Percentiles rank a stretch among this genome's conserved stretches.
Evolutionary conservation across 2,888 invertebrate species (phyloP).

Genomic region (Patella pellucida): DNA sequence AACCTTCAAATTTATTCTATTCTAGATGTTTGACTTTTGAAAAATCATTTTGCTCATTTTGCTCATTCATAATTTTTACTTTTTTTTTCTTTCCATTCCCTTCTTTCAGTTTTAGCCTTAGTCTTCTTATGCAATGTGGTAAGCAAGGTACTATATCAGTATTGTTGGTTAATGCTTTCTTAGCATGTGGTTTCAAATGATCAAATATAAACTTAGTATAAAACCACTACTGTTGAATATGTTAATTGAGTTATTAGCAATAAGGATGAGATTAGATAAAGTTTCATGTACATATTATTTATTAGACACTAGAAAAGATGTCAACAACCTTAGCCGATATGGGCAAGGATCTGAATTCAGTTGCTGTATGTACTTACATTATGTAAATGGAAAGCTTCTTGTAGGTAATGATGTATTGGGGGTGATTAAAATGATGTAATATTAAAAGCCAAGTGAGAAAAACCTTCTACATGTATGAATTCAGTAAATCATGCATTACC

Average conservation of each 20-base stretch:
- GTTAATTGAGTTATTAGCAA: not conserved
- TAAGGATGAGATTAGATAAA: not conserved
- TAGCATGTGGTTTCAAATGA: not conserved
- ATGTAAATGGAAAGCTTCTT: not conserved
- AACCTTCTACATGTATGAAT: no score
- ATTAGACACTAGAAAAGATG: not conserved
- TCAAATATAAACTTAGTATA: not conserved
- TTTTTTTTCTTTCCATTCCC: not conserved
- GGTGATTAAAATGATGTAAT: no score
- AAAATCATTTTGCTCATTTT: no score
- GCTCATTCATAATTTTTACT: not conserved
- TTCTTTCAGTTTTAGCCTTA: slow-evolving; percentile 9
- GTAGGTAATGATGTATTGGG: no score
- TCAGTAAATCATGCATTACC: no score
- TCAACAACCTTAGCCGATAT: no score
- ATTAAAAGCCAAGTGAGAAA: no score
- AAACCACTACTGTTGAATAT: not conserved
- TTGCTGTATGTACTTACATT: not conserved
- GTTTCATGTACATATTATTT: not conserved
- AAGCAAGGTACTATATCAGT: not conserved
- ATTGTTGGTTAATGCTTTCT: not conserved
- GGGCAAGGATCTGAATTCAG: not conserved
- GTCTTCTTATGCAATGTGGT: slow-evolving; percentile 11
- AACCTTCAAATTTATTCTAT: no score
- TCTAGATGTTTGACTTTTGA: no score